These are phyloP conservation scores for Lepidurus couesii DNA, from an alignment of 1,140 invertebrate genomes.

Conservation along the genomic window DNA sequence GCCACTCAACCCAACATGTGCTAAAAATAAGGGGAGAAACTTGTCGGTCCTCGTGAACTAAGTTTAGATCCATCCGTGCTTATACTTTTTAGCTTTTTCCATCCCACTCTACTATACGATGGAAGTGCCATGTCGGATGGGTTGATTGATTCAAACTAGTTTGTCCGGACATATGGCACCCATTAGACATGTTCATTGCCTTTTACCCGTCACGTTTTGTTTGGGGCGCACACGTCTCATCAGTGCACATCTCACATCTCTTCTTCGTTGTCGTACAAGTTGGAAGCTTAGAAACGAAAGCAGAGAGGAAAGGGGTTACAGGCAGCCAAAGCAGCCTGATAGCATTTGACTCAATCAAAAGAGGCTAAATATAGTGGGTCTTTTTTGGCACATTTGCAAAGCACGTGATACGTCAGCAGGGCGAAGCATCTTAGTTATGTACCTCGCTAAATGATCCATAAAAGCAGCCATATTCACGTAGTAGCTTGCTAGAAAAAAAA, in stretches of 20 bases:
- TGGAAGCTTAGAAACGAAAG: background rate
- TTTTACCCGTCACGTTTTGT: background rate
- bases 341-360: conserved; percentile 7
- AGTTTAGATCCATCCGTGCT: conserved; percentile 9
- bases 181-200: background rate
- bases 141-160: conserved; percentile 7
- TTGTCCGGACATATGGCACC: background rate
- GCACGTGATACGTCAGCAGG: conserved; percentile 16
- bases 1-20: conserved; percentile 20
- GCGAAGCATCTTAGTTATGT: background rate
- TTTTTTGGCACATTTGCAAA: conserved; percentile 16
- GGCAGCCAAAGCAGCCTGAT: background rate
- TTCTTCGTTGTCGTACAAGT: background rate
- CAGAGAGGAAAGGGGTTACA: background rate
- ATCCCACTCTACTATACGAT: background rate
- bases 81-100: background rate
- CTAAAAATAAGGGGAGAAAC: conserved; percentile 19
- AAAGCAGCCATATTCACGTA: background rate
- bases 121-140: background rate
- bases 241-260: background rate
- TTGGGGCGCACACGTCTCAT: background rate
- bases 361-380: conserved; percentile 7
- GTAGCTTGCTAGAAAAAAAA: no score
- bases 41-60: conserved; percentile 9
- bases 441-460: background rate